phyloP scores from a whole-genome alignment of 2,113 vertebrate genomes.

The Ibidorhyncha struthersii region DNA sequence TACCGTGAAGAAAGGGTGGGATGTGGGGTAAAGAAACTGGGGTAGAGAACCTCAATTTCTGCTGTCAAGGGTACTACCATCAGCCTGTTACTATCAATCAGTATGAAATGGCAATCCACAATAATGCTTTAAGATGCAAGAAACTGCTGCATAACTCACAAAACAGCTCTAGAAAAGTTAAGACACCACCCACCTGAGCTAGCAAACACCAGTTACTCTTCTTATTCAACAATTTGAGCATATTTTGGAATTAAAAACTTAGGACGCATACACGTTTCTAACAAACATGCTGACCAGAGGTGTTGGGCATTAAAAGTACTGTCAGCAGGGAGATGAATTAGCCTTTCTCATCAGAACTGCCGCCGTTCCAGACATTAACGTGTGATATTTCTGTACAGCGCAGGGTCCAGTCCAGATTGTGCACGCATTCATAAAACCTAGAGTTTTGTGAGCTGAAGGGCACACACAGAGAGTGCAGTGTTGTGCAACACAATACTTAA shows the following conservation, averaged over 20 bases:
- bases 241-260: background rate
- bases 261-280: background rate
- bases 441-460: background rate
- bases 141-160: background rate
- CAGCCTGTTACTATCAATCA: background rate
- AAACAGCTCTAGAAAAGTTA: background rate
- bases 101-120: background rate
- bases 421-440: background rate
- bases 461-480: background rate
- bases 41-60: background rate
- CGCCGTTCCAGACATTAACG: background rate
- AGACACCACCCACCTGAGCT: background rate
- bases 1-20: background rate
- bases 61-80: background rate
- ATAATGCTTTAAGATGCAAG: background rate
- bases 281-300: background rate
- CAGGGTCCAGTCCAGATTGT: background rate
- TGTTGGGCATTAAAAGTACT: background rate
- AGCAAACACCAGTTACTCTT: background rate
- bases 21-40: background rate
- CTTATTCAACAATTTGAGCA: background rate
- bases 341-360: background rate
- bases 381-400: background rate
- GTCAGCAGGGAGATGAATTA: background rate
- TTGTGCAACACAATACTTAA: conserved; percentile 55